Base-by-base conservation (phyloP, 2,888 invertebrate genomes). In the Homarus gammarus region DNA sequence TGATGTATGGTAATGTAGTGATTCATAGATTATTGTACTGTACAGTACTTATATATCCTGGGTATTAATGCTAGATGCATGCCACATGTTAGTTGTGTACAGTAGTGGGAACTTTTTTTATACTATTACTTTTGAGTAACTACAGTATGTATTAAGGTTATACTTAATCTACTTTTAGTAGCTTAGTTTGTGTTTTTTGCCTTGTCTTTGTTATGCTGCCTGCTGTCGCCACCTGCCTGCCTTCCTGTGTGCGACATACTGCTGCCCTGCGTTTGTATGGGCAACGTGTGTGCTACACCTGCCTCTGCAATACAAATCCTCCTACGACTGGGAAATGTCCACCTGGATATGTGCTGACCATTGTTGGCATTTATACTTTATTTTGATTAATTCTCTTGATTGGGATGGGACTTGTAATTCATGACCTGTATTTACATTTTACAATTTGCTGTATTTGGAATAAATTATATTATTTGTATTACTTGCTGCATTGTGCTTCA, bases 221-320 rank as follows among this genome's bases (percentile, higher is more conserved):
- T 87, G 87, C 51, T 81, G 87, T 87, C 70, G 87, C 81, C 87
- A 56, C 33, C 79, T 82, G 81, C 87, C 87, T 79, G 73, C 56
- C 87, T 79, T 73, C 70, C 87, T 77, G 85, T 85, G 81, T 87
- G 81, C 31, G 61, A 49, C 49, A 73, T 73, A 44, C 40, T 81
- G 36, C 61, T 44, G 78, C 49, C 73, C 81, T 81, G 72, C 81
- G 44, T 84, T 15, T 73, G 33, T 73, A 84, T 49, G 49, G 36
- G 38, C 81, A 83, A 49, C 84, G 51, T 84, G 75, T 75, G 61
- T 56, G 51, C 75, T 44, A 72, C 83, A 83, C 38, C 72, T 51
- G 49, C 51, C 70, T 72, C 72, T 72, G 22, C 82, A 49, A 82
- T 82, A 49, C 70, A 22, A 82, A 83, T 49, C 72, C 33, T 51